A percentile compares a stretch with the other conserved stretches of the same genome.
phyloP scores from a whole-genome alignment of 2,113 vertebrate genomes.

The Thalassarche chlororhynchos region DNA sequence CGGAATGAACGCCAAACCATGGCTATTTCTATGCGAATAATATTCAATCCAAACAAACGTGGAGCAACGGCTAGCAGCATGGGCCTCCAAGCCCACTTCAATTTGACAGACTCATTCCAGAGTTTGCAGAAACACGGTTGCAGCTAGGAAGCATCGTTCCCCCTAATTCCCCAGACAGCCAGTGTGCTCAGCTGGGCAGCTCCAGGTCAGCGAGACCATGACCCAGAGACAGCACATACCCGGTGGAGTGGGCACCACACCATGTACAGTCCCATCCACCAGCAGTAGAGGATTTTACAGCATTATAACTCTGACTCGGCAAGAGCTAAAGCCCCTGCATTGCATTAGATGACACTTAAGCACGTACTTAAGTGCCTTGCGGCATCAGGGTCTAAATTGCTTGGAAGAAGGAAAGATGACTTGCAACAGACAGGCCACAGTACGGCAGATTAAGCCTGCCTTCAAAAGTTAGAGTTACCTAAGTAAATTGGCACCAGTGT shows the following conservation, averaged over 20 bases:
- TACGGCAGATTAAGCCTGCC: not conserved
- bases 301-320: not conserved
- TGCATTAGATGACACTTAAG: not conserved
- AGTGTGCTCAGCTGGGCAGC: not conserved
- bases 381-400: not conserved
- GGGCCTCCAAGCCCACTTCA: not conserved
- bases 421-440: not conserved
- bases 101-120: not conserved
- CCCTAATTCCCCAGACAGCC: not conserved
- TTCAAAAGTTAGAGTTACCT: not conserved
- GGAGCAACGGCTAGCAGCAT: not conserved
- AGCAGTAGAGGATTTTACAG: not conserved
- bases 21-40: not conserved
- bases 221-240: not conserved
- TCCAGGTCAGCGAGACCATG: not conserved
- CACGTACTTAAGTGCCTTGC: not conserved
- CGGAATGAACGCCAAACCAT: not conserved
- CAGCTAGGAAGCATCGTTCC: not conserved
- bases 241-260: fast-evolving
- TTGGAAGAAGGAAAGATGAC: not conserved
- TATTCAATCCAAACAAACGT: not conserved
- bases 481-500: not conserved
- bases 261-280: fast-evolving
- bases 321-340: not conserved
- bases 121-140: not conserved